Percentiles rank a stretch among this genome's conserved stretches.
These are phyloP conservation scores for Dendrocincla fuliginosa DNA, from an alignment of 2,797 vertebrate genomes.

Conservation along the genomic window DNA sequence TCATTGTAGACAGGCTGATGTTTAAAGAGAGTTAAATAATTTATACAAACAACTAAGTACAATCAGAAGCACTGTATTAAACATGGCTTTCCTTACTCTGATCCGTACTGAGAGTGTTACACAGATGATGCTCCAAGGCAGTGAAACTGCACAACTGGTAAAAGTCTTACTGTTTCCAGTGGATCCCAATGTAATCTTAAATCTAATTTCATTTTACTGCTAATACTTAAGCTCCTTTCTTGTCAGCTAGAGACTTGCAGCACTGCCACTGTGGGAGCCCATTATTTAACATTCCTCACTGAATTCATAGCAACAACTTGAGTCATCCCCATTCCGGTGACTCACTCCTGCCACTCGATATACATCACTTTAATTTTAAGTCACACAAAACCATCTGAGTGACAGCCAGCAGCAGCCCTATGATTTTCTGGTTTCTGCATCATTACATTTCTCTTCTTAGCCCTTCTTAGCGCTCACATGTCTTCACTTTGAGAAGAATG, in stretches of 20 bases:
- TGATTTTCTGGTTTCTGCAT: slow-evolving; percentile 59
- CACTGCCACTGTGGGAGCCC: neutral
- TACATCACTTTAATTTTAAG: slow-evolving; percentile 47
- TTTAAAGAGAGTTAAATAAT: neutral
- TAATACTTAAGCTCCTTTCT: slow-evolving; percentile 20
- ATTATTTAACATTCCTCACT: slow-evolving; percentile 41
- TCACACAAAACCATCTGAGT: slow-evolving; percentile 48
- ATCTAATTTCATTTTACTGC: neutral
- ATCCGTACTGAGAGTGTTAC: neutral
- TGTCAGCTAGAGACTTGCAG: slow-evolving; percentile 26
- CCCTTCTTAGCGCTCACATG: neutral
- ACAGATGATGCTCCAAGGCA: neutral
- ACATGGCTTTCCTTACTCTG: neutral
- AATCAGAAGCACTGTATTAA: neutral
- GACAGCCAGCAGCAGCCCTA: slow-evolving; percentile 50
- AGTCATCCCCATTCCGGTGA: slow-evolving; percentile 63
- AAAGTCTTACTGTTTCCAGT: neutral
- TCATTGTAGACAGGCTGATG: neutral
- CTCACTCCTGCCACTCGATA: slow-evolving; percentile 56
- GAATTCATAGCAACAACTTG: slow-evolving; percentile 61
- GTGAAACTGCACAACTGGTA: neutral
- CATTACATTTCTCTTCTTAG: slow-evolving; percentile 32
- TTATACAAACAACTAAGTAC: neutral
- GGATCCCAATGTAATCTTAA: neutral
- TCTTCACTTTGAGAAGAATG: neutral